Evolutionary conservation across 2,888 invertebrate genomes (phyloP), one percentile per base, ranked within the genome.

Genomic region (Drosophila sordidula): DNA sequence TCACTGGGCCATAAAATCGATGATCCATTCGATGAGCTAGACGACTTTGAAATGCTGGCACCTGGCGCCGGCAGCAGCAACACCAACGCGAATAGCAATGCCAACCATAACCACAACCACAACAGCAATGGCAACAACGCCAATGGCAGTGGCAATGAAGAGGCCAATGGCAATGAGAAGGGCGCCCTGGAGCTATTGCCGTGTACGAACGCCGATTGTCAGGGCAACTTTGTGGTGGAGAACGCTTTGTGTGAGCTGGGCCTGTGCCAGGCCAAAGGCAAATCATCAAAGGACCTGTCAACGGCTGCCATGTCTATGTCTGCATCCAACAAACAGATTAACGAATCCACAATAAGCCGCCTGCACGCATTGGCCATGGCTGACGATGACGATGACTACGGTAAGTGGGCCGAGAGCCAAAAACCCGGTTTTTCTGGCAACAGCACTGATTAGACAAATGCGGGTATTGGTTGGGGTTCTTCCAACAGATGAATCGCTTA

Each of bases 401-500:
- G 92, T 91, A 85, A 85, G 87, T 80, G 70, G 67, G 18, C n/a
- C 18, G 12, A 42, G 34, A 29, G 34, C 12, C 34, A 12, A 12
- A 34, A 34, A 11, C 55, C 9, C 11, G 11, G 6, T 9, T 29
- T 9, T 29, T 8, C 29, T 29, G 29, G 8, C 29, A 26, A 3
- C 26, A 29, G 29, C 29, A 3, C 54, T 55, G 34, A 59, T 57
- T 61, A 46, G 14, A n/a, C 4, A 12, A 32, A 16, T 57, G 45
- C 34, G 14, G 34, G 12, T 6, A 9, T 29, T 29, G 29, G 29
- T 8, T 29, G 29, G 54, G 32, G 32, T 12, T 38, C 26, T 46
- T 12, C 36, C 70, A 55, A 32, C 94, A 96, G 96, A 96, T 89
- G 96, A 96, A 92, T 95, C 95, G 57, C 93, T 96, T 80, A 96